Evolutionary conservation across 2,888 invertebrate species (phyloP), one percentile per base, ranked within the genome.

Genomic region (Eupeodes latifasciatus): DNA sequence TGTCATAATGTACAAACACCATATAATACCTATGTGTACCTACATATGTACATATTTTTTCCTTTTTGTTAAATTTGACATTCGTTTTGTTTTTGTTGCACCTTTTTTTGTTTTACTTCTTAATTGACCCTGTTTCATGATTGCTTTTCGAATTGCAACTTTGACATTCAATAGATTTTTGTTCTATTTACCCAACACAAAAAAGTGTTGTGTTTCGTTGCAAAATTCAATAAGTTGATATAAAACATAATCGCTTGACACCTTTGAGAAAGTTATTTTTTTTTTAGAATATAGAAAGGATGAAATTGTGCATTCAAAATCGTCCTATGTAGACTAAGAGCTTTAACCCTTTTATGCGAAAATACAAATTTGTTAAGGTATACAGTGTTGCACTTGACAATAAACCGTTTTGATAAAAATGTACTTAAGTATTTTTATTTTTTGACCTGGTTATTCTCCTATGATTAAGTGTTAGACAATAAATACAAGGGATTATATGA

Each of bases 111-210:
- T 19, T 12, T 55, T 80, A 51, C 76, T 72, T 57, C 62, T 55
- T 55, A 27, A n/a, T 72, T 55, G 62, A 81, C 76, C 71, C 79
- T 76, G 76, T 76, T 77, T 87, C 34, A 59, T 59, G 57, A 59
- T 71, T 40, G 40, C 51, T 19, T 59, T 59, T 77, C 49, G 62
- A 81, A 77, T 51, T 44, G 76, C 67, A 83, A 77, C 84, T 84
- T 84, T 87, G 80, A 87, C 83, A 87, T 83, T 81, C 74, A 61
- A 67, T 78, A 55, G 36, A 61, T 72, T 72, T 80, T 44, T 76
- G 27, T 44, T 71, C 40, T 75, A n/a, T 55, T 67, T 44, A 49
- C 4, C 3, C 19, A 19, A 3, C 19, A 40, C 2, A 59, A 14
- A 27, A n/a, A 2, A 16, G 5, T 19, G 19, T 34, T 67, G 19